Evolutionary conservation across 2,113 vertebrate genomes (phyloP).

Genomic region (Hoplias malabaricus): DNA sequence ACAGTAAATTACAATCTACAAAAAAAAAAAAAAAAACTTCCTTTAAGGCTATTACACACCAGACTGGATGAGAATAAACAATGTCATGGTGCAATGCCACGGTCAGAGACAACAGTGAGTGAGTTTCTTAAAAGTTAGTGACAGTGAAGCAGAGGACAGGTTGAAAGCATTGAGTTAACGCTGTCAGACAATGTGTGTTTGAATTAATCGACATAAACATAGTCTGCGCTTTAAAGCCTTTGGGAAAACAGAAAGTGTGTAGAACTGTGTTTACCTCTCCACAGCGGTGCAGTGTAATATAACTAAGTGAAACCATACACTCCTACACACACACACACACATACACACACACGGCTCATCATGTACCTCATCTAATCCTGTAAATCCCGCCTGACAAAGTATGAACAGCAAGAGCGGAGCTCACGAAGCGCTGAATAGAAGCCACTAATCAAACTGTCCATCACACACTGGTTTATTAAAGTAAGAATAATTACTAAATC

Average conservation of each 20-base stretch:
- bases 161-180: too few species aligned
- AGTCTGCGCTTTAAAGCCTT: too few species aligned
- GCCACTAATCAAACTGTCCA: conserved; percentile 31
- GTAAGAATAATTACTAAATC: conserved; percentile 35
- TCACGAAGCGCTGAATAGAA: neutral
- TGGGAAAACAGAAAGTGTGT: neutral
- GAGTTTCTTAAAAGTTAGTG: too few species aligned
- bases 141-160: neutral
- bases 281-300: neutral
- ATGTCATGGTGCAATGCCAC: too few species aligned
- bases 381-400: neutral
- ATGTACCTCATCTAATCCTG: neutral
- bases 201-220: too few species aligned
- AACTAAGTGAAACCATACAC: neutral
- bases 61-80: too few species aligned
- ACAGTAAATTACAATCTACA: too few species aligned
- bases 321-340: conserved; percentile 20
- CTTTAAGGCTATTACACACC: too few species aligned
- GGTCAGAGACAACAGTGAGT: too few species aligned
- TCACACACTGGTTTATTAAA: conserved; percentile 27
- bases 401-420: neutral
- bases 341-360: conserved; percentile 2
- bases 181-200: too few species aligned
- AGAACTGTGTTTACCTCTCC: too few species aligned
- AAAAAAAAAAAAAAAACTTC: too few species aligned